Conservation (phyloP, 2,888 invertebrate genomes). For the Branchipolynoe longqiensis region DNA sequence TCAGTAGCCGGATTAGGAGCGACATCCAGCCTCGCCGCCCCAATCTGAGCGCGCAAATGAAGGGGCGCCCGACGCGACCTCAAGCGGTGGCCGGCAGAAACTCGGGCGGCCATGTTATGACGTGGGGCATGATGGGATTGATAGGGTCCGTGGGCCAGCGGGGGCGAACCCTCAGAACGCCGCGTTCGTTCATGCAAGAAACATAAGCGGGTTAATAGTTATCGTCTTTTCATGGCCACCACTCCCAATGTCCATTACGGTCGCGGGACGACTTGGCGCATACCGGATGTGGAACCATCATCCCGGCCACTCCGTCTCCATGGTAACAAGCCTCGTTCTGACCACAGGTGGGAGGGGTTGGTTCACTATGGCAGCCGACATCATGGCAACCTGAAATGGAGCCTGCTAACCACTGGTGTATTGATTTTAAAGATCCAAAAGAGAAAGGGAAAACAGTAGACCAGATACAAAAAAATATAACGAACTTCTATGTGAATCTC, state of each 20-base stretch:
- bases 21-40: slow-evolving; percentile 10
- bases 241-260: slow-evolving; percentile 12
- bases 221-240: slow-evolving; percentile 33
- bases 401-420: too few relatives aligned
- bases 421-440: too few relatives aligned
- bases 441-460: too few relatives aligned
- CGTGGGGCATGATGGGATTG: slow-evolving; percentile 37
- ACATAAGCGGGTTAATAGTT: slow-evolving; percentile 49
- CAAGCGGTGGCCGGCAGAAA: slow-evolving; percentile 9
- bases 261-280: not conserved
- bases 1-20: slow-evolving; percentile 47
- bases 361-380: too few relatives aligned
- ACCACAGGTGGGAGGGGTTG: too few relatives aligned
- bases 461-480: too few relatives aligned
- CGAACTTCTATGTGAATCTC: too few relatives aligned
- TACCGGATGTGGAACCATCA: slow-evolving; percentile 44
- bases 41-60: too few relatives aligned
- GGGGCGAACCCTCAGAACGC: too few relatives aligned
- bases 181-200: slow-evolving; percentile 26
- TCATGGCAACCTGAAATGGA: too few relatives aligned
- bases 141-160: not conserved
- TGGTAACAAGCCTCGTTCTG: slow-evolving; percentile 45
- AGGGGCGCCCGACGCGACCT: slow-evolving; percentile 10
- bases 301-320: slow-evolving; percentile 43
- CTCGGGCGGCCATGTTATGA: slow-evolving; percentile 32